phyloP scores from a whole-genome alignment of 2,113 vertebrate genomes.

The Amphiprion percula region DNA sequence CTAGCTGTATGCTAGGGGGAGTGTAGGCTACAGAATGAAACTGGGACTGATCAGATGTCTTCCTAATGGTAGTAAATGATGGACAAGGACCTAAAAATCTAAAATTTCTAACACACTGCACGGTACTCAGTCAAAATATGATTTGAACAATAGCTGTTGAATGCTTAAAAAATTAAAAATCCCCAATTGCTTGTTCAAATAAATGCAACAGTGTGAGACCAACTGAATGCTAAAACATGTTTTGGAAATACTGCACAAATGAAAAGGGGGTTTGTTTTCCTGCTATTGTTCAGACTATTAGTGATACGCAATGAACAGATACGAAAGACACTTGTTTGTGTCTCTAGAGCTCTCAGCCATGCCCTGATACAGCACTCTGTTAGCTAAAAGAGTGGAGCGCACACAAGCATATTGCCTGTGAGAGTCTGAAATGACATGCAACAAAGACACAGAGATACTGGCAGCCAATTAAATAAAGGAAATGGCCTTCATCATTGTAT shows the following conservation, averaged over 20 bases:
- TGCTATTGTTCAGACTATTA: slow-evolving; percentile 24
- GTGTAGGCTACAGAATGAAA: background rate
- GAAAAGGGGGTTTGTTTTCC: slow-evolving; percentile 15
- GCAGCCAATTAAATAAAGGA: slow-evolving; percentile 82
- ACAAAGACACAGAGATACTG: slow-evolving; percentile 78
- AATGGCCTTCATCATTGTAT: slow-evolving; percentile 83
- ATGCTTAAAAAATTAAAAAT: background rate
- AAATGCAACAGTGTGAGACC: background rate
- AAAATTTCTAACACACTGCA: background rate
- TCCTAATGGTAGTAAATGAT: background rate
- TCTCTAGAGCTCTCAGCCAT: slow-evolving; percentile 54
- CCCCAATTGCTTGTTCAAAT: background rate
- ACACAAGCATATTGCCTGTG: slow-evolving; percentile 34
- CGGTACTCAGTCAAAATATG: background rate
- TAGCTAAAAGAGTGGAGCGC: slow-evolving; percentile 52
- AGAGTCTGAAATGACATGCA: slow-evolving; percentile 71
- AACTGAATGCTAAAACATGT: background rate
- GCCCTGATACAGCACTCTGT: slow-evolving; percentile 50
- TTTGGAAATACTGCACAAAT: slow-evolving; percentile 1
- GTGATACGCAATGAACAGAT: slow-evolving; percentile 18
- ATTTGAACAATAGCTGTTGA: background rate
- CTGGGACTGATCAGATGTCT: background rate
- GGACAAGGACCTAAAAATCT: background rate
- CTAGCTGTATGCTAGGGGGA: background rate
- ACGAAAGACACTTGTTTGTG: slow-evolving; percentile 79